These are phyloP conservation scores for Oxygymnocypris stewartii DNA, from an alignment of 2,113 vertebrate genomes.

Conservation along the genomic window DNA sequence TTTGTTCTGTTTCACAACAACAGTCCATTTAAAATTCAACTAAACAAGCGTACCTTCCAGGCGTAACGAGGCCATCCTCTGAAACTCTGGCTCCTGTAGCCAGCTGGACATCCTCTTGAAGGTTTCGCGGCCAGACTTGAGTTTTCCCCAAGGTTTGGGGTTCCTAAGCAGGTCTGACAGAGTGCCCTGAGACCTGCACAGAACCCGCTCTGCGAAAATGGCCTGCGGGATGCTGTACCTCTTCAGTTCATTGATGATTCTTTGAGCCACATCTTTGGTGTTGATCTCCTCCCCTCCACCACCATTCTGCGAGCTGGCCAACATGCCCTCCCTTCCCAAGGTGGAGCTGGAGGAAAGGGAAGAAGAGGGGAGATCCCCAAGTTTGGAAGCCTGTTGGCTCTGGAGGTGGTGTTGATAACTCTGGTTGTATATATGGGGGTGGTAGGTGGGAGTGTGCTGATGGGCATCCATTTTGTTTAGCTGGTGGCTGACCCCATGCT, in stretches of 20 bases:
- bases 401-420: slow-evolving; percentile 77
- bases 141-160: slow-evolving; percentile 86
- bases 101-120: slow-evolving; percentile 86
- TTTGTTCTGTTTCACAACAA: slow-evolving; percentile 8
- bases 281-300: slow-evolving; percentile 80
- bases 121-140: slow-evolving; percentile 86
- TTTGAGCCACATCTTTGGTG: slow-evolving; percentile 84
- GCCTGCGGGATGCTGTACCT: slow-evolving; percentile 86
- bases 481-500: slow-evolving; percentile 71
- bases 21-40: slow-evolving; percentile 21
- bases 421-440: slow-evolving; percentile 77
- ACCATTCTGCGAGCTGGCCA: slow-evolving; percentile 64
- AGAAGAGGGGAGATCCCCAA: slow-evolving; percentile 69
- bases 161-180: slow-evolving; percentile 84
- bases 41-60: slow-evolving; percentile 78
- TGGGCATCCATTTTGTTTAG: slow-evolving; percentile 77
- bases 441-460: slow-evolving; percentile 71
- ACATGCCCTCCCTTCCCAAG: slow-evolving; percentile 70
- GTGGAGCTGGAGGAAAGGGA: slow-evolving; percentile 61
- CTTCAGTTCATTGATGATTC: slow-evolving; percentile 84
- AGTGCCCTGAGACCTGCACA: slow-evolving; percentile 84
- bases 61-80: slow-evolving; percentile 83
- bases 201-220: slow-evolving; percentile 83
- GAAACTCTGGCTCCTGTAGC: slow-evolving; percentile 85
- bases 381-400: slow-evolving; percentile 73